Percentiles rank a stretch among this genome's conserved stretches.
Conservation (phyloP, 2,888 invertebrate genomes). For the Metacarcinus magister region DNA sequence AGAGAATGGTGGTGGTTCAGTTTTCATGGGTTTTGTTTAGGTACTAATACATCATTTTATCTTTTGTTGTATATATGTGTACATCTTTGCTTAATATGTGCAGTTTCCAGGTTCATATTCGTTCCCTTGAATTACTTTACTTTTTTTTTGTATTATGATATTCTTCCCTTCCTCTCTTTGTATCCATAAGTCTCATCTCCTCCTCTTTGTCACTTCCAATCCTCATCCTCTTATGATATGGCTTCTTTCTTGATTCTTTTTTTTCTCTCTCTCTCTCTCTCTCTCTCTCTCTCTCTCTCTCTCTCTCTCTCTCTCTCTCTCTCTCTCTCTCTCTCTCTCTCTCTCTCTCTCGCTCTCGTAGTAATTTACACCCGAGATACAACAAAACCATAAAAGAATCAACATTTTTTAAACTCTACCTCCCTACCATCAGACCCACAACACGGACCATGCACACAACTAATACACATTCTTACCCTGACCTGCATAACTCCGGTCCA, state of each 20-base stretch:
- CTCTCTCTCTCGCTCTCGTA: not conserved
- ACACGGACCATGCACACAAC: too few relatives aligned
- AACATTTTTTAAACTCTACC: too few relatives aligned
- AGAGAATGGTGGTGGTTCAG: not conserved
- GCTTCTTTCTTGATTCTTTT: not conserved
- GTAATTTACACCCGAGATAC: not conserved
- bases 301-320: not conserved
- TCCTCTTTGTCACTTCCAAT: not conserved
- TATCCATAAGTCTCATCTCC: not conserved
- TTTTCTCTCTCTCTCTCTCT: not conserved
- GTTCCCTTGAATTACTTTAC: too few relatives aligned
- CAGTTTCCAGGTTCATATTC: too few relatives aligned
- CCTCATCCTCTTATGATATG: not conserved
- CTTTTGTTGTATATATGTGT: not conserved
- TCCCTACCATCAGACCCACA: too few relatives aligned
- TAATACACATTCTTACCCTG: too few relatives aligned
- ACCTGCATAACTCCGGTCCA: too few relatives aligned
- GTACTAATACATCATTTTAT: not conserved
- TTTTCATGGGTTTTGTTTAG: not conserved
- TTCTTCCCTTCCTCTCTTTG: not conserved
- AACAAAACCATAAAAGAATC: not conserved
- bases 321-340: slow-evolving; percentile 22
- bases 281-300: not conserved
- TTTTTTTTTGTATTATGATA: not conserved
- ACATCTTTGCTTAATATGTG: not conserved